Conservation (phyloP, 1,140 invertebrate genomes). For the Patella vulgata region DNA sequence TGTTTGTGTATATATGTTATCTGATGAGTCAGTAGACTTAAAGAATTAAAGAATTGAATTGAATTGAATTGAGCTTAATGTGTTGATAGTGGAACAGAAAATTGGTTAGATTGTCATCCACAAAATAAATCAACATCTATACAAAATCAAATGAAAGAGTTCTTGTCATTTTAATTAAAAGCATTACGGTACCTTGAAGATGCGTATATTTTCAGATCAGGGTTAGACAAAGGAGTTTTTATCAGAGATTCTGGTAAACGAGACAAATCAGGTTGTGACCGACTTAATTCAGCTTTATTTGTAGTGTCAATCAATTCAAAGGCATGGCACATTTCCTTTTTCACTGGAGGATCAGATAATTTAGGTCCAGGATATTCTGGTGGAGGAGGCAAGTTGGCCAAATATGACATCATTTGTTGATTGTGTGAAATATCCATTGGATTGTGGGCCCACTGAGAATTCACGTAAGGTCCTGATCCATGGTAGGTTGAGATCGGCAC, state of each 20-base stretch:
- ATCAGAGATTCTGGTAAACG: slow-evolving; percentile 42
- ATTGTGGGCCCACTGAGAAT: slow-evolving; percentile 15
- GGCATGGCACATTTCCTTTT: slow-evolving; percentile 47
- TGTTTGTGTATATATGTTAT: too few relatives aligned
- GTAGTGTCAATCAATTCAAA: slow-evolving; percentile 49
- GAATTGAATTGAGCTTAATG: too few relatives aligned
- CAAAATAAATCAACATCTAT: too few relatives aligned
- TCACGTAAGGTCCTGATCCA: slow-evolving; percentile 33
- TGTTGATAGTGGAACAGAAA: too few relatives aligned
- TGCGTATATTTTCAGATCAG: too few relatives aligned
- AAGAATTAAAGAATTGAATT: too few relatives aligned
- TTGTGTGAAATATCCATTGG: background rate
- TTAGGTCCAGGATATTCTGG: slow-evolving; percentile 68
- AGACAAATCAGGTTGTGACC: slow-evolving; percentile 80
- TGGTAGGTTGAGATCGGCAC: slow-evolving; percentile 30
- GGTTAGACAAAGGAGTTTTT: slow-evolving; percentile 6
- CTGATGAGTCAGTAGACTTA: too few relatives aligned
- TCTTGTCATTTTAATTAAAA: too few relatives aligned
- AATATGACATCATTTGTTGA: slow-evolving; percentile 29
- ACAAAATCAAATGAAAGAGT: too few relatives aligned
- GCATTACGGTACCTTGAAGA: too few relatives aligned
- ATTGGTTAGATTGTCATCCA: too few relatives aligned
- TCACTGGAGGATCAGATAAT: slow-evolving; percentile 64
- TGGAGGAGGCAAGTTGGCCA: slow-evolving; percentile 52
- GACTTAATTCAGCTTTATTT: slow-evolving; percentile 50